Percentiles rank a stretch among this genome's conserved stretches.
Conservation (phyloP, 2,113 vertebrate species). For the Bufo gargarizans region DNA sequence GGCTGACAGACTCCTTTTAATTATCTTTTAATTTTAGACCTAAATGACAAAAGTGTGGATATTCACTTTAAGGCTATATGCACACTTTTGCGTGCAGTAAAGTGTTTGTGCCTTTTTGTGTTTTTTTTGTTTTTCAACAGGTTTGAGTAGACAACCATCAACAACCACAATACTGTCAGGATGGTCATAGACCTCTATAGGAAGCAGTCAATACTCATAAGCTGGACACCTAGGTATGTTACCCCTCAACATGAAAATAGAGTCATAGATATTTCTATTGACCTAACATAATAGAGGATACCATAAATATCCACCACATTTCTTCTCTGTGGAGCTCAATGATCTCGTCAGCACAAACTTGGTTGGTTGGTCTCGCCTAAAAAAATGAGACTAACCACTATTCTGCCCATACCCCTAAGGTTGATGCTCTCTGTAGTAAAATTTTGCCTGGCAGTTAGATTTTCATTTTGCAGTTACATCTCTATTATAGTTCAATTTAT, state of each 20-base stretch:
- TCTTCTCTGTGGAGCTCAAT: neutral
- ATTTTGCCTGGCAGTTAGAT: neutral
- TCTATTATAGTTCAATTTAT: neutral
- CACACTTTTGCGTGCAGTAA: too few species aligned
- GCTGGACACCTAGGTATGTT: neutral
- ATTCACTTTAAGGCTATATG: too few species aligned
- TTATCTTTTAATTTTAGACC: too few species aligned
- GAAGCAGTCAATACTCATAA: too few species aligned
- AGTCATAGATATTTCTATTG: too few species aligned
- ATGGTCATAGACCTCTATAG: neutral
- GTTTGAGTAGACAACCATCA: too few species aligned
- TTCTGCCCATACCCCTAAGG: neutral
- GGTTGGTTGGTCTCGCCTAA: neutral
- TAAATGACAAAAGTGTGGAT: too few species aligned
- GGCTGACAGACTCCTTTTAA: too few species aligned
- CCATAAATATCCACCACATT: neutral
- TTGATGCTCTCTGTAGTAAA: neutral
- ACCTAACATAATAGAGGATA: neutral
- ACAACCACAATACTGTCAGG: too few species aligned
- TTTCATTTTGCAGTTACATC: neutral
- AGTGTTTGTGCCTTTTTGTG: too few species aligned
- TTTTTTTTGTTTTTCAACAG: neutral
- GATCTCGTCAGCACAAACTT: neutral
- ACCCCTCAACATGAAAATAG: neutral
- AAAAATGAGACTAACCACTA: neutral